These are phyloP conservation scores for Trachelus tabidus DNA, from an alignment of 2,888 invertebrate species.

Conservation along the genomic window DNA sequence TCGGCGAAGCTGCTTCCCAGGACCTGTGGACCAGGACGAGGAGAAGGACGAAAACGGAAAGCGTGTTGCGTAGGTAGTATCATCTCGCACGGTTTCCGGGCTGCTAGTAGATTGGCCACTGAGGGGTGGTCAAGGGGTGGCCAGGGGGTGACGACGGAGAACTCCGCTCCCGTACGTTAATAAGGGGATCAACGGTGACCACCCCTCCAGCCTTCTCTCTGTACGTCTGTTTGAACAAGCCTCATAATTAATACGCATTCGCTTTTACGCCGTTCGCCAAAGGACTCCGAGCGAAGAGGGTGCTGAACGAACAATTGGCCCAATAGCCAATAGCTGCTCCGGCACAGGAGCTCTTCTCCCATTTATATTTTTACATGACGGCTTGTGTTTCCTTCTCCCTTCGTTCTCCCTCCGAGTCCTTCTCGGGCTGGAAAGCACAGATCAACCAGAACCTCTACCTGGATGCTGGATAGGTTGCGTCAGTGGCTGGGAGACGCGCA, in stretches of 20 bases:
- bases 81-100: neutral
- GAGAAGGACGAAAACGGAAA: constrained; percentile 28
- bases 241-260: constrained; percentile 65
- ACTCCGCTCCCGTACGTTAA: constrained; percentile 42
- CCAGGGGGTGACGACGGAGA: constrained; percentile 15
- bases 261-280: constrained; percentile 32
- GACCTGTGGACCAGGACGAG: neutral
- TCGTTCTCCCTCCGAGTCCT: too few species aligned
- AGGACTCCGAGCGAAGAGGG: neutral
- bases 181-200: constrained; percentile 48
- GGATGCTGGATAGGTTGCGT: neutral
- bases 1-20: neutral
- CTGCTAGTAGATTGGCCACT: neutral
- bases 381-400: neutral
- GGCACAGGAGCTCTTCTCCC: neutral
- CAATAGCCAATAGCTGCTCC: neutral
- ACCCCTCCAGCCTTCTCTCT: constrained; percentile 37
- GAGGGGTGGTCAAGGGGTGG: neutral
- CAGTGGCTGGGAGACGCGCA: constrained; percentile 27
- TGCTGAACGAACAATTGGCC: neutral
- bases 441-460: neutral
- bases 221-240: constrained; percentile 62
- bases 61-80: constrained; percentile 18
- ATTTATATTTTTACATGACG: neutral
- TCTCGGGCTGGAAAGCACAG: neutral